Evolutionary conservation across 2,888 invertebrate genomes (phyloP).

Genomic region (Drosophila conformis): DNA sequence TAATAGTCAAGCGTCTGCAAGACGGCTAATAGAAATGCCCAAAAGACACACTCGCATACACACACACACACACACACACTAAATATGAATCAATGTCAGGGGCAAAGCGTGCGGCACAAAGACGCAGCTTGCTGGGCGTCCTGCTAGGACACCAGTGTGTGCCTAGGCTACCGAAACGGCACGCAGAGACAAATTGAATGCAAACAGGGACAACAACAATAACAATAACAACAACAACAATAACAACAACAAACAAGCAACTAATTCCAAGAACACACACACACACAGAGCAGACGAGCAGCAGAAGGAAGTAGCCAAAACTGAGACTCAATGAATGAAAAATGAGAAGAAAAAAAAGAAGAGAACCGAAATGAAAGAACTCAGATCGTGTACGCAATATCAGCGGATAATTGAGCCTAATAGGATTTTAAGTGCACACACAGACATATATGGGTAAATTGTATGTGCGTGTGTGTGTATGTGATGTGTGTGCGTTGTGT

Average conservation of each 20-base stretch:
- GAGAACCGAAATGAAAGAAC: constrained; percentile 54
- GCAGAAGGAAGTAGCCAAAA: constrained; percentile 43
- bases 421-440: constrained; percentile 84
- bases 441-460: constrained; percentile 52
- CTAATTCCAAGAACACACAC: constrained; percentile 72
- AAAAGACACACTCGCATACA: constrained; percentile 13
- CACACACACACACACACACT: constrained; percentile 24
- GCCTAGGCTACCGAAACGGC: constrained; percentile 64
- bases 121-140: constrained; percentile 76
- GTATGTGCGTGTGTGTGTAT: constrained; percentile 32
- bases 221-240: constrained; percentile 23
- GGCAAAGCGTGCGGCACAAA: constrained; percentile 77
- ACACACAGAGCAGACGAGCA: constrained; percentile 37
- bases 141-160: constrained; percentile 62
- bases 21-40: constrained; percentile 49
- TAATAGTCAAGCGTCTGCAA: constrained; percentile 13
- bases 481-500: constrained; percentile 42
- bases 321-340: constrained; percentile 60
- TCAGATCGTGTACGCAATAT: constrained; percentile 77
- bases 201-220: constrained; percentile 61
- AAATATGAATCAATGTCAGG: constrained; percentile 83
- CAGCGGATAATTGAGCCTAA: constrained; percentile 83
- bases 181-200: constrained; percentile 78
- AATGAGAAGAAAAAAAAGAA: constrained; percentile 24
- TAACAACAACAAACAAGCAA: constrained; percentile 39